Base-by-base conservation (phyloP, 2,113 vertebrate genomes). In the Callipepla squamata region DNA sequence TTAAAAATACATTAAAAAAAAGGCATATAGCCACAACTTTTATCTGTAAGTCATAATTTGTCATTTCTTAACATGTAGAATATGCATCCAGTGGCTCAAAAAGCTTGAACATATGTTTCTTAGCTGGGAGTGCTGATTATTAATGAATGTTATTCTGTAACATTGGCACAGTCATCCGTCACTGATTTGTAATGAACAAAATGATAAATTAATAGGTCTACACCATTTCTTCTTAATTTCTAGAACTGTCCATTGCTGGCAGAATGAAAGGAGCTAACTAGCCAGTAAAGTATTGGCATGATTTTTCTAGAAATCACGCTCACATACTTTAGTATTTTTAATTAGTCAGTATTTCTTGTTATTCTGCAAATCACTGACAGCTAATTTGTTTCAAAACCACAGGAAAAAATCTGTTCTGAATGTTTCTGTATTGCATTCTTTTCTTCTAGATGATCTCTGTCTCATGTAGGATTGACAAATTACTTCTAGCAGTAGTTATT, bases 291-390 rank as follows among this genome's bases (percentile, higher is more conserved):
- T 80, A 68, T 62, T 91, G 48, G 85, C 85, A 55, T 86, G 81
- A 38, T 87, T 95, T 90, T 85, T 61, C 45, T 23, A 88, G 76
- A 32, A 48, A 68, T 86, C 87, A 66, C 32, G 26, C 26, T 91
- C 47, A 75, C 74, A 68, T 90, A 80, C 78, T 92, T 89, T 79
- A 93, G 26, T 87, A 86, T 75, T 85, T 89, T 95, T 94, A 96
- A 96, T 96, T 96, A 96, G 69, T 72, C 34, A 38, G 36, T 87
- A 72, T 83, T 94, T 89, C 84, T 95, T 88, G 74, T 85, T 94
- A 80, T 78, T 91, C 63, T 94, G 51, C 58, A 74, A 91, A 93
- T 92, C 79, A 81, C 34, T 84, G 87, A 57, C 92, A 91, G 83
- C 82, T 96, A 76, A 79, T 93, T 86, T 92, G 45, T 94, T 94